These are phyloP conservation scores for Pseudochirops corinnae DNA, from an alignment of 2,797 vertebrate species.

Conservation along the genomic window DNA sequence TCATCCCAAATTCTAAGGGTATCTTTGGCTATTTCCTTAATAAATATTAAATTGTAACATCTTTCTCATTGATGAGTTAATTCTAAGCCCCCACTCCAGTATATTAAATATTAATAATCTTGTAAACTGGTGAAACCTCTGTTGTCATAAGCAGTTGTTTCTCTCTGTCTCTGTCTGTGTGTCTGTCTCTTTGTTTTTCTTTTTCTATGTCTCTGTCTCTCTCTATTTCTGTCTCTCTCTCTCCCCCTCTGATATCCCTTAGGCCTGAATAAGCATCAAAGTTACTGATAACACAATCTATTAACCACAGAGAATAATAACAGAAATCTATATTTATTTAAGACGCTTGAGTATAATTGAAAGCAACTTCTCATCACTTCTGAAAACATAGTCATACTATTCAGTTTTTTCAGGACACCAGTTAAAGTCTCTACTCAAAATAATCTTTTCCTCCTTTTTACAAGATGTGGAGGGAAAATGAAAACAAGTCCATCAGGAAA, in stretches of 20 bases:
- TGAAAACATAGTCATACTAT: background rate
- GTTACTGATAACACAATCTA: background rate
- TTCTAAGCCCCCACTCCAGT: background rate
- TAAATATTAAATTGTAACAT: background rate
- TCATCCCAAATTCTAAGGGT: background rate
- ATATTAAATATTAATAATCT: background rate
- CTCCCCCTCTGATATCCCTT: background rate
- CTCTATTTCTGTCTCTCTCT: background rate
- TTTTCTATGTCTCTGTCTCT: background rate
- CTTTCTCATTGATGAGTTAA: background rate
- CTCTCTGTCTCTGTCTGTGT: background rate
- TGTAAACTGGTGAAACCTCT: background rate
- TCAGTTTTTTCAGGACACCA: background rate
- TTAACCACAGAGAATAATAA: background rate
- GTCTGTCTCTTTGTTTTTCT: background rate
- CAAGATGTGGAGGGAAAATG: background rate
- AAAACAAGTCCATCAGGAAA: background rate
- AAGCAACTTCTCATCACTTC: background rate
- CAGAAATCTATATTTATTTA: background rate
- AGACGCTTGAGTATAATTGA: background rate
- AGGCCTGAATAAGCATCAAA: background rate
- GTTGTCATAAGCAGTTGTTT: background rate
- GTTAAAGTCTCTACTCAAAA: background rate
- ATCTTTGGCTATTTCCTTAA: background rate
- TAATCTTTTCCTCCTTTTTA: background rate